These are phyloP conservation scores for Chelonus formosanus DNA, from an alignment of 2,888 invertebrate species.

Conservation along the genomic window DNA sequence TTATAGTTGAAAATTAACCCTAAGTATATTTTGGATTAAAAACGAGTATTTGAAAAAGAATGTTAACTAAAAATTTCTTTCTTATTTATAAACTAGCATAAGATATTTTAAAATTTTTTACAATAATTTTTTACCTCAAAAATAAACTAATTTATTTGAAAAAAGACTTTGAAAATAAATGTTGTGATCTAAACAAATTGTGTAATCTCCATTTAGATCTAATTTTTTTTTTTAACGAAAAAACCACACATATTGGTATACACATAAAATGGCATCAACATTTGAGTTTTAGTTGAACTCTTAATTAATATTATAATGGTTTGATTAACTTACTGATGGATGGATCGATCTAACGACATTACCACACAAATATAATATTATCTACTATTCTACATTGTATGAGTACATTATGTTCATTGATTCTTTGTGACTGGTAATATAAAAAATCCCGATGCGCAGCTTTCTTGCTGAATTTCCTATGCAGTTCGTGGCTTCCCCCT, in stretches of 20 bases:
- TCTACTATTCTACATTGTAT: slow-evolving; percentile 36
- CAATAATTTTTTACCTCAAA: no score
- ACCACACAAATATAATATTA: slow-evolving; percentile 39
- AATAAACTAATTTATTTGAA: no score
- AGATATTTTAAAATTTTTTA: no score
- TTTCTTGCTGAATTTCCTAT: slow-evolving; percentile 33
- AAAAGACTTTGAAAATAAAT: no score
- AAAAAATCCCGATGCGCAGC: slow-evolving; percentile 30
- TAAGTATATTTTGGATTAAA: no score
- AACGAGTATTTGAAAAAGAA: no score
- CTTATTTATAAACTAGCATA: no score
- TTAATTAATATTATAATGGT: slow-evolving; percentile 25
- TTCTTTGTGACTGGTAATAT: slow-evolving; percentile 35
- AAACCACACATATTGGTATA: slow-evolving; percentile 34
- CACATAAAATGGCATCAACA: slow-evolving; percentile 33
- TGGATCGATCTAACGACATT: slow-evolving; percentile 56
- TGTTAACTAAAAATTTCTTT: no score
- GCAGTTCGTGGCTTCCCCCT: slow-evolving; percentile 33
- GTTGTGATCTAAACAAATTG: no score
- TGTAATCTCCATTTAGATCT: no score
- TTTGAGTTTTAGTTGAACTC: slow-evolving; percentile 15
- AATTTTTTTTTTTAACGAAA: neutral
- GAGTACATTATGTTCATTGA: slow-evolving; percentile 29
- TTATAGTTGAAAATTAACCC: no score
- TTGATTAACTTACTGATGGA: slow-evolving; percentile 49